These are phyloP conservation scores for Drosophila monieri DNA, from an alignment of 2,888 invertebrate genomes.

Conservation along the genomic window DNA sequence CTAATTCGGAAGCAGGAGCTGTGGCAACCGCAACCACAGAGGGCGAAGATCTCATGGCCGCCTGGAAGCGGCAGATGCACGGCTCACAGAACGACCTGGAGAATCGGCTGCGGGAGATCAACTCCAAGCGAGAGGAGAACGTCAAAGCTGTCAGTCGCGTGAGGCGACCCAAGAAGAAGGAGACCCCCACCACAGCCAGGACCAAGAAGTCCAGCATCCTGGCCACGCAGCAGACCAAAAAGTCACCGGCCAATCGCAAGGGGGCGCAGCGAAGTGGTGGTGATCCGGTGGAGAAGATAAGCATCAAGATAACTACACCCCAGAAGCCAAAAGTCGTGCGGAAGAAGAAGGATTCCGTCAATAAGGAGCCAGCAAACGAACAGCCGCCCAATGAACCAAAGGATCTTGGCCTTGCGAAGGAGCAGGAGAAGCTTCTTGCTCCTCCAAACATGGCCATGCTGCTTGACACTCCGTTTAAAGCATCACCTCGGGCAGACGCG, in stretches of 20 bases:
- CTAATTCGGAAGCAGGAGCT: not conserved
- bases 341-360: conserved; percentile 1
- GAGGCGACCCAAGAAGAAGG: conserved; percentile 32
- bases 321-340: conserved; percentile 51
- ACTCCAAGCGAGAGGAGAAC: conserved; percentile 58
- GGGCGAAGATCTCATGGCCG: conserved; percentile 65
- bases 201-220: conserved; percentile 6
- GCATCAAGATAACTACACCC: conserved; percentile 73
- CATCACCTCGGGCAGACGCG: conserved; percentile 21
- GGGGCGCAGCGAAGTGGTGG: not conserved
- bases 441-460: conserved; percentile 80
- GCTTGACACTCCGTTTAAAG: conserved; percentile 87
- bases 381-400: not conserved
- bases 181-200: conserved; percentile 18
- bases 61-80: conserved; percentile 75
- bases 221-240: not conserved
- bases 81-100: conserved; percentile 73
- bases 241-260: conserved; percentile 1
- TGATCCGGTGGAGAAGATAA: conserved; percentile 46
- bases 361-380: not conserved
- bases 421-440: conserved; percentile 5
- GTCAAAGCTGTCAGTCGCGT: conserved; percentile 34
- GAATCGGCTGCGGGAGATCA: conserved; percentile 80
- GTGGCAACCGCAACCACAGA: not conserved
- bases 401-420: not conserved